A percentile compares a stretch with the other conserved stretches of the same genome.
These are phyloP conservation scores for Diploscapter pachys DNA, from an alignment of 1,140 invertebrate genomes.

Conservation along the genomic window DNA sequence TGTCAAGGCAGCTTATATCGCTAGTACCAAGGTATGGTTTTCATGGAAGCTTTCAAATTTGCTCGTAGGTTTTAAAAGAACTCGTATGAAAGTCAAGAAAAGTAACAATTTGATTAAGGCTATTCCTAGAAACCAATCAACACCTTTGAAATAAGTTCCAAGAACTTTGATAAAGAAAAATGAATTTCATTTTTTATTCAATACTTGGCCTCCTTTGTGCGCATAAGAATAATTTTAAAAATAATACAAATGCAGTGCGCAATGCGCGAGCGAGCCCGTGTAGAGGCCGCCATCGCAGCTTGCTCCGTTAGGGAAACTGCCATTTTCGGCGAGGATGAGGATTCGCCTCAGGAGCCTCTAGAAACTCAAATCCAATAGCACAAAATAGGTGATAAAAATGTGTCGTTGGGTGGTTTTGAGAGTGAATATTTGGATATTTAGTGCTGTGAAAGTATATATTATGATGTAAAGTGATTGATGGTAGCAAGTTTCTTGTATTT, in stretches of 20 bases:
- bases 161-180: too few species aligned
- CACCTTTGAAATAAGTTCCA: too few species aligned
- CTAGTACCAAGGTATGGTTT: slow-evolving; percentile 77
- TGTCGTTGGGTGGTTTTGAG: neutral
- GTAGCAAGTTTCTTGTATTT: too few species aligned
- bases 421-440: neutral
- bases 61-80: neutral
- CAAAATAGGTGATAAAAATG: neutral
- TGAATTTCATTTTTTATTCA: neutral
- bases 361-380: neutral
- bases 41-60: slow-evolving; percentile 62
- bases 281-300: neutral
- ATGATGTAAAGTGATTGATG: slow-evolving; percentile 31
- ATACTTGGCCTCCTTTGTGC: neutral
- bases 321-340: too few species aligned
- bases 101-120: slow-evolving; percentile 30
- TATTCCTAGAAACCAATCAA: slow-evolving; percentile 3
- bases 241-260: too few species aligned
- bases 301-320: too few species aligned
- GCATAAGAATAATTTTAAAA: too few species aligned
- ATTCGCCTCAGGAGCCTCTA: too few species aligned
- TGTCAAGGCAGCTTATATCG: slow-evolving; percentile 95
- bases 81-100: too few species aligned
- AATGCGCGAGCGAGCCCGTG: neutral
- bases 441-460: slow-evolving; percentile 8